Conservation (phyloP, 2,797 vertebrate genomes). For the Holocentrus rufus region DNA sequence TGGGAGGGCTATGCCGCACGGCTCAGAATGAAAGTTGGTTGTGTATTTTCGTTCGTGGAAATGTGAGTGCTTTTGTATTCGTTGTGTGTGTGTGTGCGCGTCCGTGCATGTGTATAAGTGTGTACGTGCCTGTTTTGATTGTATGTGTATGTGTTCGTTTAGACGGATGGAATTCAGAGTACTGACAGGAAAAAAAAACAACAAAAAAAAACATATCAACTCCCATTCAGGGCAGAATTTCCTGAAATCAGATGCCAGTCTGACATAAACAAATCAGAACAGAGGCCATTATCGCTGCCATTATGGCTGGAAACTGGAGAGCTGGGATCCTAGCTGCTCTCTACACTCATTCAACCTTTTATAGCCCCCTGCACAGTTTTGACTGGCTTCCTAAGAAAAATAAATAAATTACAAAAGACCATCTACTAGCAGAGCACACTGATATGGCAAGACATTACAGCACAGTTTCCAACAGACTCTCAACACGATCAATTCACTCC, state of each 20-base stretch:
- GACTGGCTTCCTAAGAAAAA: slow-evolving; percentile 22
- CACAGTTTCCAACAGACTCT: slow-evolving; percentile 24
- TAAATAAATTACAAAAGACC: slow-evolving; percentile 37
- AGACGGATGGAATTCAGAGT: slow-evolving; percentile 52
- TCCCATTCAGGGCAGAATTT: slow-evolving; percentile 55
- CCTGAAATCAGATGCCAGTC: slow-evolving; percentile 73
- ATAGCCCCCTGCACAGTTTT: slow-evolving; percentile 35
- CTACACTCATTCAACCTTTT: slow-evolving; percentile 54
- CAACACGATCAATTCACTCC: slow-evolving; percentile 16
- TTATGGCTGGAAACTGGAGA: slow-evolving; percentile 62
- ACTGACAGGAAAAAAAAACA: slow-evolving; percentile 54
- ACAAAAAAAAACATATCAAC: slow-evolving; percentile 42
- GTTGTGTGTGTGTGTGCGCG: background rate
- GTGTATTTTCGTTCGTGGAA: slow-evolving; percentile 22
- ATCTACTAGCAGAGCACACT: slow-evolving; percentile 13
- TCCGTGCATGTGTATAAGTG: slow-evolving; percentile 4
- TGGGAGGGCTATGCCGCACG: slow-evolving; percentile 54
- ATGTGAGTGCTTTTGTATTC: background rate
- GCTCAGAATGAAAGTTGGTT: slow-evolving; percentile 26
- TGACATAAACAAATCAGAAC: slow-evolving; percentile 70
- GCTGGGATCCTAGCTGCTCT: slow-evolving; percentile 37
- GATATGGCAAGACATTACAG: slow-evolving; percentile 36
- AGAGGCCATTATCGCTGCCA: slow-evolving; percentile 58
- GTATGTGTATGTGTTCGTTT: slow-evolving; percentile 6
- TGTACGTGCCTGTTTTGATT: background rate